These are phyloP conservation scores for Cyphomyrmex costatus DNA, from an alignment of 1,140 invertebrate genomes.

Conservation along the genomic window DNA sequence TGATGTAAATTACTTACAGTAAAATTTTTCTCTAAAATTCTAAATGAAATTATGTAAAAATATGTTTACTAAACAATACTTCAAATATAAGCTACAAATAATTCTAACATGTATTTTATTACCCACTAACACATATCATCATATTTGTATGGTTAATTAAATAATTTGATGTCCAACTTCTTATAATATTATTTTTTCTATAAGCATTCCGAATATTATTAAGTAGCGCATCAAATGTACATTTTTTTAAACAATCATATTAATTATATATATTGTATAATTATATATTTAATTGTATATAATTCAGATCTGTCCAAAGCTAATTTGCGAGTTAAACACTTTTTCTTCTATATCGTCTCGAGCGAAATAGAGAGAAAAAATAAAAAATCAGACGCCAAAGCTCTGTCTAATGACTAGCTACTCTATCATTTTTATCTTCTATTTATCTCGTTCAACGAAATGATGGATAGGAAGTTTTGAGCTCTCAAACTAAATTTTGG, in stretches of 20 bases:
- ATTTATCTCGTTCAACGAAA: too few species aligned
- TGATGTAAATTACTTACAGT: neutral
- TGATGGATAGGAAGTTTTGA: too few species aligned
- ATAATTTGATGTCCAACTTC: neutral
- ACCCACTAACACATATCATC: neutral
- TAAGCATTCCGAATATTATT: neutral
- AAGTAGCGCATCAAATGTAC: neutral
- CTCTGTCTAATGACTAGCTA: too few species aligned
- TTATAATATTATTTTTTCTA: neutral
- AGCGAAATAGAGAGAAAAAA: too few species aligned
- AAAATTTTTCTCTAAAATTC: conserved; percentile 13
- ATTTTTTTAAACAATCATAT: neutral
- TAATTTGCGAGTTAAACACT: too few species aligned
- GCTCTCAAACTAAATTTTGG: too few species aligned
- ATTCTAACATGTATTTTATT: neutral
- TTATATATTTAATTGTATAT: neutral
- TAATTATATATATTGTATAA: neutral
- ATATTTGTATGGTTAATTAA: neutral
- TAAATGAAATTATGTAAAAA: conserved; percentile 28
- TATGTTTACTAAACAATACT: neutral
- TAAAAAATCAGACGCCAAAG: too few species aligned
- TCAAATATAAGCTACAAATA: neutral
- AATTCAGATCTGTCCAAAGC: neutral
- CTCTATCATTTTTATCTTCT: too few species aligned
- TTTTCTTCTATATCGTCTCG: too few species aligned